These are phyloP conservation scores for Caprella mutica DNA, from an alignment of 2,888 invertebrate species.

Conservation along the genomic window DNA sequence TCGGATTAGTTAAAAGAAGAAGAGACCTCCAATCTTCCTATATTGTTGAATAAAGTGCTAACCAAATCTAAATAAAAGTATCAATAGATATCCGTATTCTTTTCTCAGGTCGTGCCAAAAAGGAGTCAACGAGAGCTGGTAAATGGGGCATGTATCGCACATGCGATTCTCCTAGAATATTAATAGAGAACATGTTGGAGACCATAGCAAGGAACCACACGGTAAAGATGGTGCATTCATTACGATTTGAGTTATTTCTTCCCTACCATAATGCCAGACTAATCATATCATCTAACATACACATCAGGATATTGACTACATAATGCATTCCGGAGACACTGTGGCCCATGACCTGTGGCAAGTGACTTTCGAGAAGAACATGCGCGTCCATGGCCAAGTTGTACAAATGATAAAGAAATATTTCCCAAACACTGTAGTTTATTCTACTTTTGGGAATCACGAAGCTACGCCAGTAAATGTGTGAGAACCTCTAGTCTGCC, in stretches of 20 bases:
- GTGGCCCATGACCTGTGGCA: constrained; percentile 82
- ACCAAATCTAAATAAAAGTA: too few relatives aligned
- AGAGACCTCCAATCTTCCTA: too few relatives aligned
- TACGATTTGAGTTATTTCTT: too few relatives aligned
- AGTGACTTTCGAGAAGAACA: constrained; percentile 56
- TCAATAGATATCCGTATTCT: too few relatives aligned
- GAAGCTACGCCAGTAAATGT: constrained; percentile 71
- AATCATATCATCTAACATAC: too few relatives aligned
- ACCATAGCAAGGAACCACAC: constrained; percentile 77
- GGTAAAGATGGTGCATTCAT: too few relatives aligned
- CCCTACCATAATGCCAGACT: too few relatives aligned
- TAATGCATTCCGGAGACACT: constrained; percentile 78
- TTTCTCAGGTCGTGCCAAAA: constrained; percentile 47
- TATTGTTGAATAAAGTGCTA: too few relatives aligned
- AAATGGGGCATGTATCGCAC: constrained; percentile 93
- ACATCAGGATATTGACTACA: constrained; percentile 52
- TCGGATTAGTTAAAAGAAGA: too few relatives aligned
- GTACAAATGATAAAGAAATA: constrained; percentile 46
- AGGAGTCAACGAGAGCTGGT: constrained; percentile 73
- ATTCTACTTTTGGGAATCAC: constrained; percentile 67
- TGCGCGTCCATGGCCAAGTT: constrained; percentile 48
- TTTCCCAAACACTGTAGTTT: constrained; percentile 54
- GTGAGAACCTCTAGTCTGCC: constrained; percentile 52
- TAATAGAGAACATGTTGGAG: constrained; percentile 81
- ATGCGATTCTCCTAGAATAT: constrained; percentile 85